Evolutionary conservation across 1,140 invertebrate genomes (phyloP), one percentile per base, ranked within the genome.

Genomic region (Diplogasteroides magnus): DNA sequence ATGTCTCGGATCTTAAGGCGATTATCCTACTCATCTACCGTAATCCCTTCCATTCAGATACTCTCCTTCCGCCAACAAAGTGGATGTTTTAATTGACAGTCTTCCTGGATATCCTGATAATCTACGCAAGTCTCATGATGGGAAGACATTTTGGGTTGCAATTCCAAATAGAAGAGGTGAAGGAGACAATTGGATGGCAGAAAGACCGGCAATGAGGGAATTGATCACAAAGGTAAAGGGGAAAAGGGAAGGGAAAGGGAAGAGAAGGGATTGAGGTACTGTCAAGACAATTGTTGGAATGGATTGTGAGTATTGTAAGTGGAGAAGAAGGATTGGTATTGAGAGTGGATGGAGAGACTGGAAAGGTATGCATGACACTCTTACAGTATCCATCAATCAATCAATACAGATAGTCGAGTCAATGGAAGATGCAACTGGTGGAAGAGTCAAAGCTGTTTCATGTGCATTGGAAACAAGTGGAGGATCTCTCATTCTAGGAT

Each of bases 31-130:
- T 48, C 37, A 48, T 48, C 19, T 48, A 48, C 6, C 19, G 19
- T 48, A 48, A 48, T 19, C 26, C 59, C 19, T 19, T 26, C 25
- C 31, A 26, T 67, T 68, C 58, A 68, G 66, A 64, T 68, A 23
- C 57, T 68, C 66, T 32, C 66, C 66, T 1, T 68, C 66, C 14
- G 26, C 48, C 19, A 32, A 61, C 0, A 23, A 6, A 3, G 25
- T 25, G n/a, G 26, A 2, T 14, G 71, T 73, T 2, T 48, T 75
- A 0, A 65, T 68, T 2, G 72, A 75, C 58, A 74, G 65, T 31
- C 64, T 75, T 15, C 74, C 74, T 31, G 74, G 72, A 23, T 75
- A 74, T 67, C 74, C 74, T 3, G 74, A 75, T 56, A 75, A 75
- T 28, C 64, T 75, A 23, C 48, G 74, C 19, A 25, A 62, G 1